These are phyloP conservation scores for Bradypodion pumilum DNA, from an alignment of 2,797 vertebrate species.

Conservation along the genomic window DNA sequence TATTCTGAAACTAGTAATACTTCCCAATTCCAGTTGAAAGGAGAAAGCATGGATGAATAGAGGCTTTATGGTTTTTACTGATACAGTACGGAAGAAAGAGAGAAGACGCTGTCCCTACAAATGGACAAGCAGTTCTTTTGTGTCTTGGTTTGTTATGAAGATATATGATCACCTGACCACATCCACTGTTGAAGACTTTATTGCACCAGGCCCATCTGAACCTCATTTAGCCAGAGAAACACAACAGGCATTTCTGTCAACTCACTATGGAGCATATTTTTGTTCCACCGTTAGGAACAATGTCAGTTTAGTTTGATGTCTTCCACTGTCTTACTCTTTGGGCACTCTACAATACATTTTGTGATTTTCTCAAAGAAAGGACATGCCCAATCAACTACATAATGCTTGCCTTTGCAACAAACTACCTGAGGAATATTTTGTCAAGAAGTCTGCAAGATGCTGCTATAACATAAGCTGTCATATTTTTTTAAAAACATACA, in stretches of 20 bases:
- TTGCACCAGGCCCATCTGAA: slow-evolving; percentile 46
- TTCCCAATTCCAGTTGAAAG: neutral
- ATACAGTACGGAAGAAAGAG: too few relatives aligned
- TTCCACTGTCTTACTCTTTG: slow-evolving; percentile 20
- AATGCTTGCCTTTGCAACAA: slow-evolving; percentile 48
- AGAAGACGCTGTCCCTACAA: neutral
- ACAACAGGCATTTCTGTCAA: slow-evolving; percentile 63
- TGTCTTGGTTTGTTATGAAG: neutral
- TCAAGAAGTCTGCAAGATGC: slow-evolving; percentile 48
- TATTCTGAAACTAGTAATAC: neutral
- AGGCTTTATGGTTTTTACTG: neutral
- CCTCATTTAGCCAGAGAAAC: slow-evolving; percentile 61
- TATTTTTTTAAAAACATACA: slow-evolving; percentile 22
- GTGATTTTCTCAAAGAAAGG: slow-evolving; percentile 33
- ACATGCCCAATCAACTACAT: slow-evolving; percentile 26
- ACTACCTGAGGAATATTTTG: slow-evolving; percentile 43
- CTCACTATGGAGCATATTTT: slow-evolving; percentile 59
- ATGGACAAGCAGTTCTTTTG: neutral
- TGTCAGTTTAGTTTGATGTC: slow-evolving; percentile 52
- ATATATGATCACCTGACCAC: neutral
- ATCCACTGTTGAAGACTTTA: slow-evolving; percentile 32
- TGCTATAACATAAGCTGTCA: neutral
- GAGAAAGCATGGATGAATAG: neutral
- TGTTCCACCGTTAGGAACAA: slow-evolving; percentile 63
- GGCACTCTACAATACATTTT: slow-evolving; percentile 37